Base-by-base conservation (phyloP, 2,113 vertebrate species). In the Prunella fulvescens region DNA sequence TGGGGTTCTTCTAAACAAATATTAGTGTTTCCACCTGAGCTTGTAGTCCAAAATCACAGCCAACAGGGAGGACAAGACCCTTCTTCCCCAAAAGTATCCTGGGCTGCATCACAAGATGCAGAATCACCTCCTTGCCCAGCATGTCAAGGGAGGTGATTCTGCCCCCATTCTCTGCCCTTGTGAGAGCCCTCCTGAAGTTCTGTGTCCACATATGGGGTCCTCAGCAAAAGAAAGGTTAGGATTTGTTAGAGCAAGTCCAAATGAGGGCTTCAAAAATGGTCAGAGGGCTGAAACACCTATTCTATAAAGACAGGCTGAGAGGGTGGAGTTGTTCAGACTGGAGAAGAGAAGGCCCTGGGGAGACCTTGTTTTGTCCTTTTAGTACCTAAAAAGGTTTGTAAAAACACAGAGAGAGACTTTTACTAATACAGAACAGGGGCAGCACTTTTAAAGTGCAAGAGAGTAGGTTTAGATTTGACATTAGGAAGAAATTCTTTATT, bases 1-100 rank as follows among this genome's bases (percentile, higher is more conserved):
- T 26, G 28, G 2, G 2, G n/a, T 45, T 22, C 18, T 90, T 93
- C 40, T 58, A 73, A 83, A 29, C 1, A 39, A 57, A 79, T 85
- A 26, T 6, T 56, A 33, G 18, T 37, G 4, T 53, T 88, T 61
- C 7, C 19, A 47, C 7, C 48, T 39, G 8, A 87, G 57, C 8
- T 39, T 40, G 3, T 48, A 56, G 40, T 40, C 25, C 35, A 69
- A 15, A 65, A 66, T 57, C 18, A 65, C 0, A 1, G 18, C 1
- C 14, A 56, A 22, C 0, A 5, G 7, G 14, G 23, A 57, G 3
- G 15, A 90, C 0, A 1, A n/a, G 29, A 25, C 1, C 3, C 16
- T 76, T 92, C 45, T 76, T 70, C 39, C 23, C 18, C 20, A 20
- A 39, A 82, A 56, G 3, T n/a, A 3, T 35, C 7, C 13, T 61